Evolutionary conservation across 2,113 vertebrate genomes (phyloP).

Genomic region (Tichodroma muraria): DNA sequence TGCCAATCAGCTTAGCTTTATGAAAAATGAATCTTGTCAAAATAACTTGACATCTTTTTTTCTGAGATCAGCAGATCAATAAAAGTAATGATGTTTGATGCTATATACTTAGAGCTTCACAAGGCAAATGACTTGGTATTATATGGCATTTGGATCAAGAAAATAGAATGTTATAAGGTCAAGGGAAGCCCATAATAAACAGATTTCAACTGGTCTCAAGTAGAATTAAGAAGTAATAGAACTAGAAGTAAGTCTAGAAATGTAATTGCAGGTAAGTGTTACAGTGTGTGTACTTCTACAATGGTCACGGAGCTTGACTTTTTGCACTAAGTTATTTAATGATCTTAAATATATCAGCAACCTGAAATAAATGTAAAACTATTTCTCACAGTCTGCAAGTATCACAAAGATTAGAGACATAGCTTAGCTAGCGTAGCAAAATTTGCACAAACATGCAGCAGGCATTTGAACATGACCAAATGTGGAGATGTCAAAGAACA

Average conservation of each 20-base stretch:
- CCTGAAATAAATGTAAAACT: neutral
- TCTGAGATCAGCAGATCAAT: neutral
- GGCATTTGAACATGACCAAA: neutral
- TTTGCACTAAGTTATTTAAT: neutral
- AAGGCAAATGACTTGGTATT: neutral
- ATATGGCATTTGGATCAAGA: neutral
- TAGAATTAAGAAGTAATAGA: neutral
- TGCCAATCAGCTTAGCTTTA: neutral
- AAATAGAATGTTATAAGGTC: neutral
- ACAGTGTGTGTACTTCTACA: neutral
- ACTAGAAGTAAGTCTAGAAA: neutral
- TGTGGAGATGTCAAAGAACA: neutral
- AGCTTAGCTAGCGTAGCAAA: neutral
- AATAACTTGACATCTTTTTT: neutral
- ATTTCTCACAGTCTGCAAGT: neutral
- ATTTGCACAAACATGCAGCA: neutral
- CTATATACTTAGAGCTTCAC: neutral
- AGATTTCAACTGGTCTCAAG: neutral
- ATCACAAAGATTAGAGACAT: neutral
- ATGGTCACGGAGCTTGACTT: accelerated
- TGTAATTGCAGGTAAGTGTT: neutral
- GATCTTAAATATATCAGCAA: neutral
- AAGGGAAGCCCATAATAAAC: neutral
- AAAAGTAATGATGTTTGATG: neutral
- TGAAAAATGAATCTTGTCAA: neutral